These are phyloP conservation scores for Eristalis tenax DNA, from an alignment of 2,888 invertebrate species.

Conservation along the genomic window DNA sequence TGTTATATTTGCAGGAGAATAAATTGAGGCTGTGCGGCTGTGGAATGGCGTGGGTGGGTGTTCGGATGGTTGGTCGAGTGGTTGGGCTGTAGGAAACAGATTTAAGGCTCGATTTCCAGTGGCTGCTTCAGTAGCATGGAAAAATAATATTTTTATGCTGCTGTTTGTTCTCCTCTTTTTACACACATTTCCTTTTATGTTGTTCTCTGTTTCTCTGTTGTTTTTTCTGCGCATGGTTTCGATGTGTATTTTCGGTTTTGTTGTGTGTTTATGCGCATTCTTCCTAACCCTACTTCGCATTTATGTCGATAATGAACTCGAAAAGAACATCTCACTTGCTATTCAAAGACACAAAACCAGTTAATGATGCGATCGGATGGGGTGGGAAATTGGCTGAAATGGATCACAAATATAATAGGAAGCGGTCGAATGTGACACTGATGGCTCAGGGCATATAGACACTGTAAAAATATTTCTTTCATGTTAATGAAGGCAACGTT, in stretches of 20 bases:
- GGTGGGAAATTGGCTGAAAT: neutral
- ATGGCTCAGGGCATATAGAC: neutral
- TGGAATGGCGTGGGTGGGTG: neutral
- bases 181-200: neutral
- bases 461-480: neutral
- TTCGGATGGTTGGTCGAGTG: neutral
- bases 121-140: slow-evolving; percentile 8
- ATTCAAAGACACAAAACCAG: slow-evolving; percentile 5
- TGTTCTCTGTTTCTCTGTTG: neutral
- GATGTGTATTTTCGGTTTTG: neutral
- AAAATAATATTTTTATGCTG: slow-evolving; percentile 34
- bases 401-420: neutral
- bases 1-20: slow-evolving; percentile 42
- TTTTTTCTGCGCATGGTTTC: neutral
- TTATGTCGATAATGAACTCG: slow-evolving; percentile 34
- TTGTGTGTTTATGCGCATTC: slow-evolving; percentile 8
- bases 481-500: neutral
- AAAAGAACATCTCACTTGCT: slow-evolving; percentile 31
- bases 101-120: slow-evolving; percentile 34
- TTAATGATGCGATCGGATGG: neutral
- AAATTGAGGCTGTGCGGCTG: slow-evolving; percentile 20
- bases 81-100: slow-evolving; percentile 41
- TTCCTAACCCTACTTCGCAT: slow-evolving; percentile 27
- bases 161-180: slow-evolving; percentile 15
- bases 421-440: neutral